Conservation (phyloP, 1,140 invertebrate genomes). For the Limonius californicus region DNA sequence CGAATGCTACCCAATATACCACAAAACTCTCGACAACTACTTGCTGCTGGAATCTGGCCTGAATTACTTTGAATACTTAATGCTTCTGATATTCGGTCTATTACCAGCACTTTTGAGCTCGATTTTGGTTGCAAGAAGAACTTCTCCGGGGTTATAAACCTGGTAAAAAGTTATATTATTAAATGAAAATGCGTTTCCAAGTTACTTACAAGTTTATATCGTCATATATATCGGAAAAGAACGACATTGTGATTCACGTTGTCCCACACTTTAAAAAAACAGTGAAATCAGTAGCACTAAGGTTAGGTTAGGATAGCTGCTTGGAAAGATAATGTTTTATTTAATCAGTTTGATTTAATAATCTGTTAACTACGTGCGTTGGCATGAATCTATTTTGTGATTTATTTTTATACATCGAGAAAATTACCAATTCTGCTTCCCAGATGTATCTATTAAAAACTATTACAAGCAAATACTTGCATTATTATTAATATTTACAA, state of each 20-base stretch:
- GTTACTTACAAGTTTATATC: conserved; percentile 22
- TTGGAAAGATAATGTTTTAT: too few relatives aligned
- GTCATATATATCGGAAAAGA: conserved; percentile 16
- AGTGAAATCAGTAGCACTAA: too few relatives aligned
- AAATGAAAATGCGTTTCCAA: background rate
- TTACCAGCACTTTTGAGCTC: conserved; percentile 60
- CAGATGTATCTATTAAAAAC: too few relatives aligned
- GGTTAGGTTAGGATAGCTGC: too few relatives aligned
- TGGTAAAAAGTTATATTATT: background rate
- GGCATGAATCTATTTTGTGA: too few relatives aligned
- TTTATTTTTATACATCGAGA: too few relatives aligned
- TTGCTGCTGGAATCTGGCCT: conserved; percentile 59
- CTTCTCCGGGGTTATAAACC: conserved; percentile 53
- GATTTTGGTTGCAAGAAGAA: conserved; percentile 67
- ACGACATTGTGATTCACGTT: background rate
- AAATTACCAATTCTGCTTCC: too few relatives aligned
- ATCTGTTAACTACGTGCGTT: too few relatives aligned
- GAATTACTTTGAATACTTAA: conserved; percentile 60
- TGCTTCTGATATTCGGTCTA: conserved; percentile 67
- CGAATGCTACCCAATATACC: conserved; percentile 83
- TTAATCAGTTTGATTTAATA: too few relatives aligned
- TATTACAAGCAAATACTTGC: too few relatives aligned
- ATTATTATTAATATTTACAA: too few relatives aligned
- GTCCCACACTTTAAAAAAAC: too few relatives aligned
- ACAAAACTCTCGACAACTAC: conserved; percentile 71